These are phyloP conservation scores for Tinea trinotella DNA, from an alignment of 2,888 invertebrate genomes.

Conservation along the genomic window DNA sequence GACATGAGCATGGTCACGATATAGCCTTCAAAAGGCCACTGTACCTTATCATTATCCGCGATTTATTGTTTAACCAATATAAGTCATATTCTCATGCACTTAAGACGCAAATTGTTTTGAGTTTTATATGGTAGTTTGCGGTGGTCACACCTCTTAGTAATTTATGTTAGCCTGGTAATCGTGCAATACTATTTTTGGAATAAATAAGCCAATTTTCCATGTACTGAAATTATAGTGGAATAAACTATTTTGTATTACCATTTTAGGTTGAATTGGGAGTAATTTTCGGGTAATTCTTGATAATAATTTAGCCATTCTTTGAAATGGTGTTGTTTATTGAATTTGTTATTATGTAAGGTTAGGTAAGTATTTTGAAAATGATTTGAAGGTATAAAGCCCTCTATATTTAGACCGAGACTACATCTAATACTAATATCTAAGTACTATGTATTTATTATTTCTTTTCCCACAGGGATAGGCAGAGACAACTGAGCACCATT, in stretches of 20 bases:
- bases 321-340: too few relatives aligned
- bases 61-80: neutral
- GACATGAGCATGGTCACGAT: neutral
- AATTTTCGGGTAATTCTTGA: neutral
- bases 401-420: too few relatives aligned
- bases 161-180: slow-evolving; percentile 2
- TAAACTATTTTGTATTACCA: neutral
- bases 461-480: too few relatives aligned
- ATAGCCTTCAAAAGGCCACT: slow-evolving; percentile 10
- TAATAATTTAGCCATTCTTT: too few relatives aligned
- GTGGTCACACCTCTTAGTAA: slow-evolving; percentile 1
- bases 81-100: neutral
- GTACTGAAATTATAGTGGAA: neutral
- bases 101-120: neutral
- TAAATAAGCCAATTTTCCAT: neutral
- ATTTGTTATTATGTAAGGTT: too few relatives aligned
- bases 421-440: too few relatives aligned
- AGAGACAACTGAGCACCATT: too few relatives aligned
- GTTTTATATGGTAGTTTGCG: neutral
- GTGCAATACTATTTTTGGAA: neutral
- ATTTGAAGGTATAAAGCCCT: too few relatives aligned
- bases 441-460: too few relatives aligned
- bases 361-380: too few relatives aligned
- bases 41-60: neutral
- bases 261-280: neutral